A percentile compares a stretch with the other conserved stretches of the same genome.
These are phyloP conservation scores for Pontoporia blainvillei DNA, from an alignment of 2,113 vertebrate species.

Conservation along the genomic window DNA sequence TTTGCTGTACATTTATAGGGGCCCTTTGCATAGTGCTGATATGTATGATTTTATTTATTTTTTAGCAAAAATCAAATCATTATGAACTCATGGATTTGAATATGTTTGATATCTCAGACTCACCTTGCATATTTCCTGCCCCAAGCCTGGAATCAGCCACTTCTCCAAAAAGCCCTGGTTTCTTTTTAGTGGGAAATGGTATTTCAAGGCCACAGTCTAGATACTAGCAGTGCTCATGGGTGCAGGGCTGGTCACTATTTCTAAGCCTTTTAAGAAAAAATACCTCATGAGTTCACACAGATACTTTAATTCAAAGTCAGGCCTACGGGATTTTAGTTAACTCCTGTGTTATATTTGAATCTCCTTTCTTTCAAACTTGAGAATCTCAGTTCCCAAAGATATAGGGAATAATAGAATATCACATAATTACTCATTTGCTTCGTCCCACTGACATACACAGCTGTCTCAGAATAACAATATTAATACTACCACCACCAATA, in stretches of 20 bases:
- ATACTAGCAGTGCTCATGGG: background rate
- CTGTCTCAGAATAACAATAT: background rate
- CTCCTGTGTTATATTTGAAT: background rate
- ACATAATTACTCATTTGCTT: conserved; percentile 30
- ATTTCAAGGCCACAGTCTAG: conserved; percentile 3
- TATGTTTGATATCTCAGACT: conserved; percentile 19
- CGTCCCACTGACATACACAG: background rate
- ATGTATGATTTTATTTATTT: background rate
- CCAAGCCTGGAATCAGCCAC: background rate
- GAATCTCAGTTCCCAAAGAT: background rate
- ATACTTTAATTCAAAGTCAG: conserved; percentile 1
- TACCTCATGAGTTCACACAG: background rate
- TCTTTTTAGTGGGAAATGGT: conserved; percentile 29
- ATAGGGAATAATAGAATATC: background rate
- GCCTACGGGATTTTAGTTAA: background rate
- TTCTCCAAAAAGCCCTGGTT: background rate
- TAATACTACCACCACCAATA: background rate
- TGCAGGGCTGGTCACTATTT: background rate
- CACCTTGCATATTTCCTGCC: conserved; percentile 20
- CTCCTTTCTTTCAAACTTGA: background rate
- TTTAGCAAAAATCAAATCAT: conserved; percentile 7
- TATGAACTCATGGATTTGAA: conserved; percentile 13
- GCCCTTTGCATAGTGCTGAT: background rate
- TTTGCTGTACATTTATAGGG: background rate
- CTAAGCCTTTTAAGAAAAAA: conserved; percentile 29